Evolutionary conservation across 1,140 invertebrate genomes (phyloP).

Genomic region (Drosophila oshimai): DNA sequence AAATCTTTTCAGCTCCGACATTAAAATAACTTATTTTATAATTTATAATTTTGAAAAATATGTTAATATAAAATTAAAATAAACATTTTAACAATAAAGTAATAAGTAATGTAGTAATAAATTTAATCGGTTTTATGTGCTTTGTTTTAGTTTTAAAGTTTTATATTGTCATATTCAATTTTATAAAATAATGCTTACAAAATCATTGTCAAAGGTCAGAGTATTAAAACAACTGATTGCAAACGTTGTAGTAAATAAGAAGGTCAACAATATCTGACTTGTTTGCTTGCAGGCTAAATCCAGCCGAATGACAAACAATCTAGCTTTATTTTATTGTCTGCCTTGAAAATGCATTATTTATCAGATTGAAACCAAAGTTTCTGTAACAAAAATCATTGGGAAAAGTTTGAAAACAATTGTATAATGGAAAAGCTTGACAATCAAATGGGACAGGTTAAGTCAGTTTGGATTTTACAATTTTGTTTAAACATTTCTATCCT

Average conservation of each 20-base stretch:
- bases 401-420: slow-evolving; percentile 13
- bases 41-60: too few relatives aligned
- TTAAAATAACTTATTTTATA: too few relatives aligned
- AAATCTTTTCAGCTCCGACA: too few relatives aligned
- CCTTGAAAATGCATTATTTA: slow-evolving; percentile 32
- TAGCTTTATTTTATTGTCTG: slow-evolving; percentile 10
- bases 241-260: slow-evolving; percentile 39
- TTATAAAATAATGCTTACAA: too few relatives aligned
- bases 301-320: slow-evolving; percentile 25
- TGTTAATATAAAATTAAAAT: too few relatives aligned
- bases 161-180: too few relatives aligned
- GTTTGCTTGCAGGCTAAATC: slow-evolving; percentile 26
- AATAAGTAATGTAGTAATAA: too few relatives aligned
- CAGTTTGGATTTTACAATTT: not conserved
- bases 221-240: slow-evolving; percentile 11
- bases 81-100: too few relatives aligned
- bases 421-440: slow-evolving; percentile 9
- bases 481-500: slow-evolving; percentile 2
- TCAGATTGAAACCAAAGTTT: slow-evolving; percentile 11
- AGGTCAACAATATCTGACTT: slow-evolving; percentile 43
- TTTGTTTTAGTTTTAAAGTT: too few relatives aligned
- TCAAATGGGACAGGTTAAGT: slow-evolving; percentile 10
- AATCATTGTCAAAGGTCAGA: not conserved
- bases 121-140: too few relatives aligned
- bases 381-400: slow-evolving; percentile 3